These are phyloP conservation scores for Vireo altiloquus DNA, from an alignment of 2,113 vertebrate genomes.

Conservation along the genomic window DNA sequence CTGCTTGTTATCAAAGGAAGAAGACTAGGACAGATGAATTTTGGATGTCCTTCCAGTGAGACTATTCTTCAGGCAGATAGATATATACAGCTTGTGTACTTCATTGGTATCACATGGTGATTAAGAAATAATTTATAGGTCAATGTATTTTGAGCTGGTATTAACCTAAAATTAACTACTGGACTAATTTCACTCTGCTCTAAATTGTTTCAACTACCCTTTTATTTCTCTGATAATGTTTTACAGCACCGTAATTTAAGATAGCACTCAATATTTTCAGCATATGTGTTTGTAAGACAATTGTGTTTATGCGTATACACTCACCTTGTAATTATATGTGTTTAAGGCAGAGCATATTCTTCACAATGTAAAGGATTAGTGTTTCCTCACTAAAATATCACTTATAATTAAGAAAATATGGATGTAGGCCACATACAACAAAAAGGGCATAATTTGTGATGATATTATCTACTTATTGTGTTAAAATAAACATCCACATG, in stretches of 20 bases:
- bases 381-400: neutral
- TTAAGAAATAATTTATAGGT: neutral
- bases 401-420: neutral
- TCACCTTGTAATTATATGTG: neutral
- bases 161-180: neutral
- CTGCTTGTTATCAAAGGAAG: neutral
- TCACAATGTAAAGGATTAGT: neutral
- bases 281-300: neutral
- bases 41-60: neutral
- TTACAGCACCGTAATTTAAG: neutral
- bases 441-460: neutral
- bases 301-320: neutral
- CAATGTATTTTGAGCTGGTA: neutral
- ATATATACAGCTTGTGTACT: neutral
- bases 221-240: neutral
- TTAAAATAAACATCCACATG: neutral
- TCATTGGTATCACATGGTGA: neutral
- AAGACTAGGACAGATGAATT: neutral
- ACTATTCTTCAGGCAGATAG: neutral
- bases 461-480: neutral
- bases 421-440: neutral
- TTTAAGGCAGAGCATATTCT: neutral
- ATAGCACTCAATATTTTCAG: neutral
- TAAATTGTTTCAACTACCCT: neutral
- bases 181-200: neutral